Evolutionary conservation across 1,140 invertebrate species (phyloP).

Genomic region (Diprion similis): DNA sequence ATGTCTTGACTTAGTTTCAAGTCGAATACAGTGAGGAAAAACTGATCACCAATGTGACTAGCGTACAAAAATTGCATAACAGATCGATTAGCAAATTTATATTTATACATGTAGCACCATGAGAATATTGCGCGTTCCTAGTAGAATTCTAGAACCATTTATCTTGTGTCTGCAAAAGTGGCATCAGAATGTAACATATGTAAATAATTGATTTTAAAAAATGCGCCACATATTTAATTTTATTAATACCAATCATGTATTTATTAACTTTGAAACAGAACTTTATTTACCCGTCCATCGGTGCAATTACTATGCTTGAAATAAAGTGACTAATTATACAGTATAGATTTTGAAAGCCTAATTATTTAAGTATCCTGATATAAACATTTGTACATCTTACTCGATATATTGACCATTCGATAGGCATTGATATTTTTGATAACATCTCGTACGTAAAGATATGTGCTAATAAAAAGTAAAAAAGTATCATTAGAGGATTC

Average conservation of each 20-base stretch:
- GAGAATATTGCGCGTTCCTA: not conserved
- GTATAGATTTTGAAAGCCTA: no score
- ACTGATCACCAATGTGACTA: not conserved
- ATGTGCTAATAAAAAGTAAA: no score
- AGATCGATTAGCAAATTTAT: constrained; percentile 5
- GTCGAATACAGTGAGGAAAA: not conserved
- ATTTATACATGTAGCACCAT: not conserved
- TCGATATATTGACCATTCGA: no score
- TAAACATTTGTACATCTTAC: no score
- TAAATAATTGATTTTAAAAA: not conserved
- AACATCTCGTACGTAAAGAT: no score
- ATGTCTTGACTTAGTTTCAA: not conserved
- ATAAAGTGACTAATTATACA: no score
- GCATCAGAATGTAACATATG: constrained; percentile 5
- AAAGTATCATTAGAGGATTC: no score
- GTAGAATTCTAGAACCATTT: not conserved
- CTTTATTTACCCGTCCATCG: no score
- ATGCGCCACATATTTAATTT: not conserved
- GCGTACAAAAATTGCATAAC: not conserved
- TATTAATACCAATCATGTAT: not conserved
- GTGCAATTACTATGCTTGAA: no score
- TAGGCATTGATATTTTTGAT: no score
- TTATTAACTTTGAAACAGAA: not conserved
- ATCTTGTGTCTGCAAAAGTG: not conserved
- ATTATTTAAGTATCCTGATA: no score